Conservation (phyloP, 2,797 vertebrate genomes). For the Ispidina lecontei region DNA sequence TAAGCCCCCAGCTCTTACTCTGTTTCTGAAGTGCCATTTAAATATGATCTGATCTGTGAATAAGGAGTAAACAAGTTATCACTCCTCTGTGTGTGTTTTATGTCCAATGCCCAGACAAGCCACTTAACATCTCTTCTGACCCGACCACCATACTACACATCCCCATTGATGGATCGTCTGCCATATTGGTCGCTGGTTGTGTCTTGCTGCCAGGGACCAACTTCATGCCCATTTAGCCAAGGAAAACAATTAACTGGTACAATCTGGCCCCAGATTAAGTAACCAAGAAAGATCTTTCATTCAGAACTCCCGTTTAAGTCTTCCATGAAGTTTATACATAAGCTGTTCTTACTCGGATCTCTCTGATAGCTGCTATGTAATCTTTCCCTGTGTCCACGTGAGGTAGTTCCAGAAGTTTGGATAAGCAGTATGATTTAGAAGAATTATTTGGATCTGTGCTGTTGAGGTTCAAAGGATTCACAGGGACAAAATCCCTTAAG, state of each 20-base stretch:
- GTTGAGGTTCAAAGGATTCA: not conserved
- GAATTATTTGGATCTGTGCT: not conserved
- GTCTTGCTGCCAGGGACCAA: not conserved
- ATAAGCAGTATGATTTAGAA: not conserved
- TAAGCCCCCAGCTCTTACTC: not conserved
- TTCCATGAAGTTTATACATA: not conserved
- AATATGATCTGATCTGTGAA: not conserved
- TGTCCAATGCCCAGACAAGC: not conserved
- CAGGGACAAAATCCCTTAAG: not conserved
- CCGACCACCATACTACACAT: accelerated
- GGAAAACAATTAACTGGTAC: not conserved
- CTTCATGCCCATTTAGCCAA: not conserved
- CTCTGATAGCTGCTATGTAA: not conserved
- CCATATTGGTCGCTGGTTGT: not conserved
- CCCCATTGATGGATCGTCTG: not conserved
- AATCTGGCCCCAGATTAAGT: not conserved
- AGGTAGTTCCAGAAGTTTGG: not conserved
- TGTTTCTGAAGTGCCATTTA: not conserved
- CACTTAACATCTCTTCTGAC: not conserved
- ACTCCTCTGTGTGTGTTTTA: not conserved
- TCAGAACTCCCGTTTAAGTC: not conserved
- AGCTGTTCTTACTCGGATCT: not conserved
- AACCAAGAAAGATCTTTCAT: conserved; percentile 6
- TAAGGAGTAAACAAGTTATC: not conserved
- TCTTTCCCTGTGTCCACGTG: not conserved